Evolutionary conservation across 1,140 invertebrate genomes (phyloP).

Genomic region (Temnothorax longispinosus): DNA sequence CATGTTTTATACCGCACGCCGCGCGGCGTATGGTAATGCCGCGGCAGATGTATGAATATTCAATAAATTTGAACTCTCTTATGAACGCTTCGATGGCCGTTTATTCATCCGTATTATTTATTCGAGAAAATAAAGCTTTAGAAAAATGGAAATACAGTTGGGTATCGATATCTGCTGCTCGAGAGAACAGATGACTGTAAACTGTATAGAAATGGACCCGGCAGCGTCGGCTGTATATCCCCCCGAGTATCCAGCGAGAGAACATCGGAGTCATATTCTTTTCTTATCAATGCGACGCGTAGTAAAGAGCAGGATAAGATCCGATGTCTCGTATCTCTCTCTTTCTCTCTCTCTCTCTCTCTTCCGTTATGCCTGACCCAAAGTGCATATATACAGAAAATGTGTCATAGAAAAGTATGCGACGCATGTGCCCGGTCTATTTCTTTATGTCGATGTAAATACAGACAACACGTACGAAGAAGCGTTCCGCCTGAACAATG

Average conservation of each 20-base stretch:
- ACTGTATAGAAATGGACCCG: not conserved
- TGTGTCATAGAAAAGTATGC: not conserved
- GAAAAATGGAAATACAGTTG: slow-evolving; percentile 44
- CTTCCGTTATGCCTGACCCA: not conserved
- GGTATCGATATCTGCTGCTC: not conserved
- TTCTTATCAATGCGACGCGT: slow-evolving; percentile 15
- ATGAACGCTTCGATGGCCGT: slow-evolving; percentile 13
- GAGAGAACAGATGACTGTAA: slow-evolving; percentile 1
- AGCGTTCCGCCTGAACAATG: not conserved
- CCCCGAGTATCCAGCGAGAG: not conserved
- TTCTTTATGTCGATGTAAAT: slow-evolving; percentile 13
- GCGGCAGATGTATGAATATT: slow-evolving; percentile 55
- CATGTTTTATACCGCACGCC: slow-evolving; percentile 35
- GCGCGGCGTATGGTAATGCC: slow-evolving; percentile 47
- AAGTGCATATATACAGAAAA: not conserved
- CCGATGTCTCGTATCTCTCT: not conserved
- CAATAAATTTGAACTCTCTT: slow-evolving; percentile 55
- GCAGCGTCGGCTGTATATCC: not conserved
- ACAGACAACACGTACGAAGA: not conserved
- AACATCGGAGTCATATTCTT: not conserved
- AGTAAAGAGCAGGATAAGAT: not conserved
- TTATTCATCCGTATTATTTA: slow-evolving; percentile 51
- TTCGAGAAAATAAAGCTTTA: slow-evolving; percentile 20
- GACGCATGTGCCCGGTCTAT: not conserved
- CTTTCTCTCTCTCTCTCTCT: not conserved